Conservation (phyloP, 2,888 invertebrate genomes). For the Oeneis ivallda region DNA sequence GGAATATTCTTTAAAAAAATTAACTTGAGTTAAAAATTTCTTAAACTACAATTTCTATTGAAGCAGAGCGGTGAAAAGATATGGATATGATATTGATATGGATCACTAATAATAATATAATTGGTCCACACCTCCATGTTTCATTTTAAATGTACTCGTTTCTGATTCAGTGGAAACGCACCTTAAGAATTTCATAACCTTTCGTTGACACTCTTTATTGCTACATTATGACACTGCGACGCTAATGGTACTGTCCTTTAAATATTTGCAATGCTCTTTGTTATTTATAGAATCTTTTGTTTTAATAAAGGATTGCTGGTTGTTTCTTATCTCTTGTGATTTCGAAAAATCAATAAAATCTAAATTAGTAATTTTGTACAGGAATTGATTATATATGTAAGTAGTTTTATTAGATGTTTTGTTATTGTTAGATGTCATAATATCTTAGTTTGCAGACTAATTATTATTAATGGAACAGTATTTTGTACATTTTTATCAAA, state of each 20-base stretch:
- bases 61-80: not conserved
- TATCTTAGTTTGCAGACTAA: not conserved
- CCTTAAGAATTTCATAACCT: constrained; percentile 11
- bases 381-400: too few relatives aligned
- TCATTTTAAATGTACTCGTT: not conserved
- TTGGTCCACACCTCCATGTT: not conserved
- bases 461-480: constrained; percentile 1
- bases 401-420: too few relatives aligned
- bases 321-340: not conserved
- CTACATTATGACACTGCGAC: constrained; percentile 11
- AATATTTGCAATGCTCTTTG: constrained; percentile 6
- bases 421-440: not conserved
- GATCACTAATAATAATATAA: too few relatives aligned
- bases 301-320: not conserved
- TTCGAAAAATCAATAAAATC: too few relatives aligned
- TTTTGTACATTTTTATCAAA: not conserved
- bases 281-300: not conserved
- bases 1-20: too few relatives aligned
- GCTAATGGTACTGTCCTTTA: constrained; percentile 12
- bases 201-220: constrained; percentile 15
- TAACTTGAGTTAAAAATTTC: too few relatives aligned
- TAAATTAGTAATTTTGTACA: too few relatives aligned
- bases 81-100: not conserved
- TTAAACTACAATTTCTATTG: not conserved
- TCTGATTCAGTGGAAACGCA: not conserved